Conservation (phyloP, 2,113 vertebrate genomes). For the Balaenoptera acutorostrata region DNA sequence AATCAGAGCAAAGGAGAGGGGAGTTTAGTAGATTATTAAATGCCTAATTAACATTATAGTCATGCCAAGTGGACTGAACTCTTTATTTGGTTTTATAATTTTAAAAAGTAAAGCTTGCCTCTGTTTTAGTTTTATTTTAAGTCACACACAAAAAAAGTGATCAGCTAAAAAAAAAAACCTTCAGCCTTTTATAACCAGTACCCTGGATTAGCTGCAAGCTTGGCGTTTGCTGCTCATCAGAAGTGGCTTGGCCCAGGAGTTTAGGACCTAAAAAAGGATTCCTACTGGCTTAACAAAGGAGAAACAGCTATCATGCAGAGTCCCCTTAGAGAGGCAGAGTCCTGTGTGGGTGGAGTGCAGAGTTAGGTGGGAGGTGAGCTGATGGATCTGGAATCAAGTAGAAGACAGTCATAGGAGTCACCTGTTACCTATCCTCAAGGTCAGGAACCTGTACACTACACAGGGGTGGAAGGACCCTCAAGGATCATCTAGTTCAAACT, state of each 20-base stretch:
- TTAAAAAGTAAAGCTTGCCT: background rate
- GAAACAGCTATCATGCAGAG: background rate
- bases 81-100: background rate
- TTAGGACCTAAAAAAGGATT: background rate
- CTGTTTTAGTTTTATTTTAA: conserved; percentile 13
- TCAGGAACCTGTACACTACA: background rate
- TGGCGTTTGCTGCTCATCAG: background rate
- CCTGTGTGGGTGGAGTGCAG: background rate
- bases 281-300: background rate
- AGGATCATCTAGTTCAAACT: background rate
- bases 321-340: background rate
- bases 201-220: background rate
- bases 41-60: background rate
- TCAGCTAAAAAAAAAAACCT: background rate
- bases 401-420: background rate
- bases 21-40: background rate
- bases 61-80: background rate
- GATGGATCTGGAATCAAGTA: background rate
- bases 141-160: background rate
- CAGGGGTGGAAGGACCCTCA: background rate
- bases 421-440: background rate
- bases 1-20: background rate
- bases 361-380: background rate
- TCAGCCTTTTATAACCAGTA: conserved; percentile 10
- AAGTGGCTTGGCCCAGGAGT: background rate